Conservation (phyloP, 1,140 invertebrate genomes). For the Aporrectodea caliginosa region DNA sequence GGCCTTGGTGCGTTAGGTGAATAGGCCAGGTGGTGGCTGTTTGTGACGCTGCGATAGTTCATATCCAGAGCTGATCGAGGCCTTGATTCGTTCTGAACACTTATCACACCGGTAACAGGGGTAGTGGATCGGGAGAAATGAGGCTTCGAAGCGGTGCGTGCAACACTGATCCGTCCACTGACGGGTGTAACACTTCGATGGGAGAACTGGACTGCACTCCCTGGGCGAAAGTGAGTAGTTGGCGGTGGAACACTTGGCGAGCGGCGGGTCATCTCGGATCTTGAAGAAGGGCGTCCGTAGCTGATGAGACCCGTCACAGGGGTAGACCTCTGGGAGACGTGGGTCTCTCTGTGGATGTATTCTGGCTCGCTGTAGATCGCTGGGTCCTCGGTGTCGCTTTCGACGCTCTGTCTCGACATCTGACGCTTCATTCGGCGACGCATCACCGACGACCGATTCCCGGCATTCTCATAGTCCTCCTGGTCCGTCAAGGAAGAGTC, state of each 20-base stretch:
- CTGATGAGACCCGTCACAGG: background rate
- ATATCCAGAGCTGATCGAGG: no score
- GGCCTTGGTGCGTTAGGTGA: no score
- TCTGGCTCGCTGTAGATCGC: background rate
- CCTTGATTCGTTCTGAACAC: no score
- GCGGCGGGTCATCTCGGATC: background rate
- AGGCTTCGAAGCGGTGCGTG: no score
- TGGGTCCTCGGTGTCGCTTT: background rate
- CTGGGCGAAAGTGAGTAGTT: no score
- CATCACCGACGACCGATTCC: background rate
- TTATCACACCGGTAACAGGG: background rate
- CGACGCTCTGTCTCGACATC: background rate
- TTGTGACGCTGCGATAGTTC: no score
- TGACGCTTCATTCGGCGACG: background rate
- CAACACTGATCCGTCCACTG: no score
- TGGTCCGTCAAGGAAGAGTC: background rate
- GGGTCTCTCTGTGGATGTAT: background rate
- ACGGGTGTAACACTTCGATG: no score
- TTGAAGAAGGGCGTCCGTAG: background rate
- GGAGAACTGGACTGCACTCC: no score
- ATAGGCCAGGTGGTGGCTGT: no score
- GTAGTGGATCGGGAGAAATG: background rate
- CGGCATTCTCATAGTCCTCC: background rate
- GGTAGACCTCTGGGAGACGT: background rate
- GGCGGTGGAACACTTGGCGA: background rate